Evolutionary conservation across 2,888 invertebrate genomes (phyloP).

Genomic region (Pristionchus entomophagus): DNA sequence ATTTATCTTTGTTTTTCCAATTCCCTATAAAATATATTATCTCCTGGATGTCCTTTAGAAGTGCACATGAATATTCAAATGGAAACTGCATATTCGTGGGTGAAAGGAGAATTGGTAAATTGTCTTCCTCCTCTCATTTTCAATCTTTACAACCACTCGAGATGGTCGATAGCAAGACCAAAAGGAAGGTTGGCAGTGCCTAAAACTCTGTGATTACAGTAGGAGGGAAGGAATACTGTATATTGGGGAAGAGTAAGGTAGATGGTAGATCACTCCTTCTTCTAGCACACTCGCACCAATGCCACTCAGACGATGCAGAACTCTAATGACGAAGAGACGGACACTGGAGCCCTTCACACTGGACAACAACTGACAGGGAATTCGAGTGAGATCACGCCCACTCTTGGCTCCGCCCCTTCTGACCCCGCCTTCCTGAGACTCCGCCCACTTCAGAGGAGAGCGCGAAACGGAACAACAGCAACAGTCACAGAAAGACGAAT

Average conservation of each 20-base stretch:
- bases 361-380: neutral
- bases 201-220: neutral
- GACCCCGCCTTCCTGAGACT: no score
- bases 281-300: slow-evolving; percentile 12
- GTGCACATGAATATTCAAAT: neutral
- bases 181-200: neutral
- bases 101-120: neutral
- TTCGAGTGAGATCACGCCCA: slow-evolving; percentile 17
- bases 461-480: neutral
- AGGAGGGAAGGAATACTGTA: neutral
- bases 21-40: neutral
- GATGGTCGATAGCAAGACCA: slow-evolving; percentile 37
- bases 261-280: neutral
- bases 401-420: slow-evolving; percentile 1
- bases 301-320: slow-evolving; percentile 22
- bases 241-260: neutral
- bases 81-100: neutral
- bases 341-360: slow-evolving; percentile 7
- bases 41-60: neutral
- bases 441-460: slow-evolving; percentile 1
- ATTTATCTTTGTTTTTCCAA: neutral
- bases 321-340: slow-evolving; percentile 13
- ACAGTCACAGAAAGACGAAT: neutral
- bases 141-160: neutral
- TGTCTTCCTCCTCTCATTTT: neutral